Evolutionary conservation across 2,797 vertebrate species (phyloP).

Genomic region (Thalassophryne amazonica): DNA sequence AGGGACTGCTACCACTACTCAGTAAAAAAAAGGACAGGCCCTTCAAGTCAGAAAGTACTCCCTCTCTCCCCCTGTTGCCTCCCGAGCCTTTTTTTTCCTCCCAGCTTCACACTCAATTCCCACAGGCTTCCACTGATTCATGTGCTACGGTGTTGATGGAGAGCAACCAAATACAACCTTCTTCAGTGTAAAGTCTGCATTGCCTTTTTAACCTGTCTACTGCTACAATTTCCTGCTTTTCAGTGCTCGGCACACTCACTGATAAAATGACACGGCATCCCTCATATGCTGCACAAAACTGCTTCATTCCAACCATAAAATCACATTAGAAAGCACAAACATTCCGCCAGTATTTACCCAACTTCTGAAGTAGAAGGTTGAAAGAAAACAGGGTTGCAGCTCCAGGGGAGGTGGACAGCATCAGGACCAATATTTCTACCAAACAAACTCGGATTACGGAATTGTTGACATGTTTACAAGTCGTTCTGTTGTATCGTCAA

Average conservation of each 20-base stretch:
- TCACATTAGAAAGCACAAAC: slow-evolving; percentile 24
- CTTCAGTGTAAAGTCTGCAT: slow-evolving; percentile 37
- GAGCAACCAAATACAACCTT: slow-evolving; percentile 52
- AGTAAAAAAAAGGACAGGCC: slow-evolving; percentile 58
- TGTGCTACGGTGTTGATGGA: slow-evolving; percentile 55
- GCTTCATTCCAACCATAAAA: slow-evolving; percentile 31
- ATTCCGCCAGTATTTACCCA: slow-evolving; percentile 22
- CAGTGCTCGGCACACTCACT: slow-evolving; percentile 32
- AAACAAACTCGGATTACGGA: slow-evolving; percentile 7
- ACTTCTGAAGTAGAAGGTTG: slow-evolving; percentile 3
- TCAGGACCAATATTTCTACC: slow-evolving; percentile 1
- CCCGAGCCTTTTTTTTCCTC: slow-evolving; percentile 30
- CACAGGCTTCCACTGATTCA: slow-evolving; percentile 64
- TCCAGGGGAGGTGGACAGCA: slow-evolving; percentile 3
- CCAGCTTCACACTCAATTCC: slow-evolving; percentile 64
- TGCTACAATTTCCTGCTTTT: slow-evolving; percentile 54
- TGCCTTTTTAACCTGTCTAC: slow-evolving; percentile 56
- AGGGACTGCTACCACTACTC: slow-evolving; percentile 55
- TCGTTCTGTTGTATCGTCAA: slow-evolving; percentile 6
- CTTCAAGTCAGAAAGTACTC: slow-evolving; percentile 48
- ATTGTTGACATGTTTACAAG: not conserved
- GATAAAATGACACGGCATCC: slow-evolving; percentile 49
- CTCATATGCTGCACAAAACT: slow-evolving; percentile 37
- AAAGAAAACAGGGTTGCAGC: slow-evolving; percentile 21
- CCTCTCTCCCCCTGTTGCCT: slow-evolving; percentile 11